A percentile compares a stretch with the other conserved stretches of the same genome.
Evolutionary conservation across 2,888 invertebrate genomes (phyloP).

Genomic region (Anorthoa munda): DNA sequence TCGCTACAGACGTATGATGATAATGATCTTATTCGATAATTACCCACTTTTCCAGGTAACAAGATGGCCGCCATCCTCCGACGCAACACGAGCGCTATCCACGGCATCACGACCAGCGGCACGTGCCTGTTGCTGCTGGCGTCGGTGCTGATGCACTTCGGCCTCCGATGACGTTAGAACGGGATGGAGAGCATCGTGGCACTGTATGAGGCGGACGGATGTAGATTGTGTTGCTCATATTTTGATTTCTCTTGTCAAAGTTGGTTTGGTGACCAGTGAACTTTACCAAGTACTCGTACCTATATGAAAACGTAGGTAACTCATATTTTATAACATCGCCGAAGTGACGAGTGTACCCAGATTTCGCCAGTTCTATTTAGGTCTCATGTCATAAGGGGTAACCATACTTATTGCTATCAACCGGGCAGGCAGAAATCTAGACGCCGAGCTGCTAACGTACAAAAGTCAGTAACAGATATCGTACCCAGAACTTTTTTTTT

Average conservation of each 20-base stretch:
- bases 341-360: too few species aligned
- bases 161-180: constrained; percentile 87
- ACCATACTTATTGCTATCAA: too few species aligned
- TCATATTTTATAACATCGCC: too few species aligned
- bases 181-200: constrained; percentile 50
- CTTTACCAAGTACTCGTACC: neutral
- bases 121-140: constrained; percentile 84
- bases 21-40: too few species aligned
- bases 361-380: too few species aligned
- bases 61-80: constrained; percentile 89
- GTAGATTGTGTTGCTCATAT: constrained; percentile 12
- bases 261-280: neutral
- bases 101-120: constrained; percentile 86
- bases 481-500: too few species aligned
- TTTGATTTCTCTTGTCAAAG: constrained; percentile 3
- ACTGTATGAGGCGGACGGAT: constrained; percentile 62
- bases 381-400: too few species aligned
- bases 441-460: too few species aligned
- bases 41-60: constrained; percentile 81
- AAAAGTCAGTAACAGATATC: too few species aligned
- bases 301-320: too few species aligned
- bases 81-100: constrained; percentile 88
- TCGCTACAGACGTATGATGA: too few species aligned
- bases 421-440: too few species aligned
- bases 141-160: constrained; percentile 83